phyloP scores from a whole-genome alignment of 2,888 invertebrate species.

The Podabrus alpinus region DNA sequence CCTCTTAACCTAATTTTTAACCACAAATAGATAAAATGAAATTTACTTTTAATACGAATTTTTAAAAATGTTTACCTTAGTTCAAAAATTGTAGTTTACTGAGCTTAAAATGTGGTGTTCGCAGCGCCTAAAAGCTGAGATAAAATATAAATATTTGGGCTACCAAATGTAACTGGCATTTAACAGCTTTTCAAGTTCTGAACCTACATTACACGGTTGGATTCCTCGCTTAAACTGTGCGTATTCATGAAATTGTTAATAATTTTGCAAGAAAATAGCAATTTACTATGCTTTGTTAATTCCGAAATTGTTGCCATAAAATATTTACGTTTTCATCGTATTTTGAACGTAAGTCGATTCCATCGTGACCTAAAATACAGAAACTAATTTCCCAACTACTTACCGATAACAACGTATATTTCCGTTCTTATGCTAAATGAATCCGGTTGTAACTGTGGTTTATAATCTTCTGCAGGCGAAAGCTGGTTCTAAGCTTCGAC shows the following conservation, averaged over 20 bases:
- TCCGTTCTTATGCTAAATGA: slow-evolving; percentile 23
- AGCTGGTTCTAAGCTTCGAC: slow-evolving; percentile 17
- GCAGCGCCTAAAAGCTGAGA: background rate
- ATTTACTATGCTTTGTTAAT: background rate
- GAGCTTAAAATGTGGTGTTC: too few relatives aligned
- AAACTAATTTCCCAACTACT: slow-evolving; percentile 24
- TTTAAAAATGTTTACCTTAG: too few relatives aligned
- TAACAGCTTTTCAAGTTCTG: background rate
- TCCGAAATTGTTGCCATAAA: slow-evolving; percentile 16
- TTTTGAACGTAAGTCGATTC: slow-evolving; percentile 1
- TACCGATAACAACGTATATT: slow-evolving; percentile 24
- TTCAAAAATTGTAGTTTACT: too few relatives aligned
- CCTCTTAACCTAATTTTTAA: too few relatives aligned
- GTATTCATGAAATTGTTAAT: background rate
- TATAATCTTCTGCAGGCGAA: slow-evolving; percentile 18
- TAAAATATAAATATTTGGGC: background rate
- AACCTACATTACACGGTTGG: background rate
- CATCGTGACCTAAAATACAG: slow-evolving; percentile 17
- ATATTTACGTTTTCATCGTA: slow-evolving; percentile 17
- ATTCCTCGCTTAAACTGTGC: background rate
- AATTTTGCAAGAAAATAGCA: background rate
- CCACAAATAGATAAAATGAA: too few relatives aligned
- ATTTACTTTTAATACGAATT: too few relatives aligned
- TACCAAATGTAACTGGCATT: background rate
- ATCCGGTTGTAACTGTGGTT: slow-evolving; percentile 20